Conservation (phyloP, 2,113 vertebrate genomes). For the Peromyscus polionotus region DNA sequence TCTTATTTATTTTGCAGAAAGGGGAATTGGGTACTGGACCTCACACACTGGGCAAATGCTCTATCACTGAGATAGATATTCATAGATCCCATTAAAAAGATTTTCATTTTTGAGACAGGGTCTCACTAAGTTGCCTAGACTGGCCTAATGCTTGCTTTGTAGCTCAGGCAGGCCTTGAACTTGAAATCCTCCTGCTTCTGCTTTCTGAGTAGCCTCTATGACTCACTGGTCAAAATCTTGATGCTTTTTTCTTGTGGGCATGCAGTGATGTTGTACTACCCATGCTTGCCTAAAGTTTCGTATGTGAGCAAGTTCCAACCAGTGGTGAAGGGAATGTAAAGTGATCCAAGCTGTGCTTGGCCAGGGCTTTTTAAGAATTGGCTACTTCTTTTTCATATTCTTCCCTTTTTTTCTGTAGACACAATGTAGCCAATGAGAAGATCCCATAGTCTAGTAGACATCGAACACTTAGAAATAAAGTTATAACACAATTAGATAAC, state of each 20-base stretch:
- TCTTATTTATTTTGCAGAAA: neutral
- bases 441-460: neutral
- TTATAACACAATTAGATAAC: neutral
- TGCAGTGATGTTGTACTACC: neutral
- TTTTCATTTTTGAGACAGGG: neutral
- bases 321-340: neutral
- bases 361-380: neutral
- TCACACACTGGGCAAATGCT: neutral
- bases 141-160: neutral
- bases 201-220: neutral
- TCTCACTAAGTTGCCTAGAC: neutral
- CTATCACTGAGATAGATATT: neutral
- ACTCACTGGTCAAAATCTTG: too few species aligned
- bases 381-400: neutral
- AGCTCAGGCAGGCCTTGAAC: neutral
- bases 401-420: neutral
- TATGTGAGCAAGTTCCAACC: neutral
- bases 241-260: too few species aligned
- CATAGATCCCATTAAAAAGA: neutral
- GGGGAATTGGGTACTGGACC: neutral
- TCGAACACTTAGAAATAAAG: neutral
- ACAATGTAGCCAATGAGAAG: neutral
- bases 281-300: neutral
- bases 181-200: neutral
- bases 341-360: neutral